phyloP scores from a whole-genome alignment of 2,888 invertebrate species.

The Mylabris sibirica region DNA sequence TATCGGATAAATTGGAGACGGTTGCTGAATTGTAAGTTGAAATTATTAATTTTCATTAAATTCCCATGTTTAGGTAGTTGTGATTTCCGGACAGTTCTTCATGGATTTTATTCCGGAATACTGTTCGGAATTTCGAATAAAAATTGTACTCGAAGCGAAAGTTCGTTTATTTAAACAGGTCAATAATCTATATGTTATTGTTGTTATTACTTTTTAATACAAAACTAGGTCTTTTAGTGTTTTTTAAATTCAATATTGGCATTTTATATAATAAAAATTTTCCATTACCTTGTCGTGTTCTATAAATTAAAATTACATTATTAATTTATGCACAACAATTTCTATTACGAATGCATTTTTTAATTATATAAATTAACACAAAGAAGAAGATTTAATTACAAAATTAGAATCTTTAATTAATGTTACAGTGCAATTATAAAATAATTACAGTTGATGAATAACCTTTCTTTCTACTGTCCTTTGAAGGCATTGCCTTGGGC shows the following conservation, averaged over 20 bases:
- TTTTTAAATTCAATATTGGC: not conserved
- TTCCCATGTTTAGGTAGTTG: not conserved
- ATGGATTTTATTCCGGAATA: not conserved
- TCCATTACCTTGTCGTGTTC: not conserved
- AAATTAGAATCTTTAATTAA: not conserved
- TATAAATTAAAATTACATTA: not conserved
- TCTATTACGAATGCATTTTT: not conserved
- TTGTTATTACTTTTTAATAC: too few relatives aligned
- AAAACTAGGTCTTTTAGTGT: constrained; percentile 16
- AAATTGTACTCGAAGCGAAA: not conserved
- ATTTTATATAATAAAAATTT: not conserved
- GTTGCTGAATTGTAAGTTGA: constrained; percentile 32
- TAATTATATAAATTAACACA: not conserved
- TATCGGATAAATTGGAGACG: constrained; percentile 38
- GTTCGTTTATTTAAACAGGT: too few relatives aligned
- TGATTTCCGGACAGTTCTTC: not conserved
- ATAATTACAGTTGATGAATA: not conserved
- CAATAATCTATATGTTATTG: too few relatives aligned
- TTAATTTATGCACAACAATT: not conserved
- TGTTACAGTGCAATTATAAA: not conserved
- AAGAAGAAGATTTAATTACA: not conserved
- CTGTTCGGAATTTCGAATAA: not conserved
- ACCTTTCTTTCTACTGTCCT: not conserved
- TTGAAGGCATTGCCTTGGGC: not conserved
- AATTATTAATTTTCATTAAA: not conserved